Conservation (phyloP, 2,113 vertebrate species). For the Pyxicephalus adspersus region DNA sequence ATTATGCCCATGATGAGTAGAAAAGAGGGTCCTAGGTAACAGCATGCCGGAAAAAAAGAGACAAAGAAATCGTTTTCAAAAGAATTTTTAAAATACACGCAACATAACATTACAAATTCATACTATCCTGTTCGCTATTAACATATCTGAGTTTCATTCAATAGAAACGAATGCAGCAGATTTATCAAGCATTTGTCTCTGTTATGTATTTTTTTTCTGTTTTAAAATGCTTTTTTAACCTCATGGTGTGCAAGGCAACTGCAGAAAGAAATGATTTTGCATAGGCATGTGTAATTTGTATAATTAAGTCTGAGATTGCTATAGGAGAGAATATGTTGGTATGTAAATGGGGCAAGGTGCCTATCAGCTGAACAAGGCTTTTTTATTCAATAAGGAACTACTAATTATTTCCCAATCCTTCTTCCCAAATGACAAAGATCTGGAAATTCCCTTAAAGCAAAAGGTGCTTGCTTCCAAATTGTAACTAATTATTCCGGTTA, state of each 20-base stretch:
- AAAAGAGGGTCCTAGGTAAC: conserved; percentile 22
- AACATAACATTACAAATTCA: conserved; percentile 40
- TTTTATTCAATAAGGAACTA: not conserved
- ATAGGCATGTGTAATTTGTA: conserved; percentile 39
- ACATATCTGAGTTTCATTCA: conserved; percentile 34
- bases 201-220: conserved; percentile 24
- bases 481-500: not conserved
- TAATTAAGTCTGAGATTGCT: conserved; percentile 45
- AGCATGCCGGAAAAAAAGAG: not conserved
- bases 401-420: not conserved
- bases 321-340: conserved; percentile 18
- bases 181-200: conserved; percentile 24
- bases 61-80: conserved; percentile 44
- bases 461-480: conserved; percentile 19
- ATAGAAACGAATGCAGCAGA: conserved; percentile 19
- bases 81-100: conserved; percentile 39
- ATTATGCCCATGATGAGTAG: conserved; percentile 20
- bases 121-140: conserved; percentile 23
- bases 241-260: conserved; percentile 23
- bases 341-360: conserved; percentile 19
- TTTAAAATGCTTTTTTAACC: conserved; percentile 46
- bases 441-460: conserved; percentile 13
- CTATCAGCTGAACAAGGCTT: conserved; percentile 6
- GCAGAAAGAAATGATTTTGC: conserved; percentile 19
- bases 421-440: conserved; percentile 1